Evolutionary conservation across 2,113 vertebrate species (phyloP), one percentile per base, ranked within the genome.

Genomic region (Cheilinus undulatus): DNA sequence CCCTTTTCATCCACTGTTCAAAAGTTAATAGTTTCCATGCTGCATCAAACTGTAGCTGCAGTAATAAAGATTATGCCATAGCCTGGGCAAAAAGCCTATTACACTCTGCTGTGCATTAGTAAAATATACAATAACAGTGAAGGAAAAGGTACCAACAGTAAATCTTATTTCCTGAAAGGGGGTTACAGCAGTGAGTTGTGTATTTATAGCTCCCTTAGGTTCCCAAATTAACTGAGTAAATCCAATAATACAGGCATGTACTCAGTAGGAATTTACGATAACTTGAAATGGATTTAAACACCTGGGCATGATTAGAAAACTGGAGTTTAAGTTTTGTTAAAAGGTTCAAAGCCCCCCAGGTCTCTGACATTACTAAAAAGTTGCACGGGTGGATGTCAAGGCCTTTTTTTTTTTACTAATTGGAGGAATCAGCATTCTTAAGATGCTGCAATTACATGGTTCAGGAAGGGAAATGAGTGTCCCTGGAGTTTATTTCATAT

Each of bases 81-180:
- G 49, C 22, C 65, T 22, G 38, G 57, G 58, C 28, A 24, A 51
- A 69, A 80, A 57, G 66, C 62, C 69, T 63, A 54, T 80, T 69
- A 63, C 40, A 53, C 58, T 63, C 23, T 32, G 59, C 49, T 72
- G 73, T 78, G 67, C 56, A 80, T 88, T 84, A 76, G 62, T 73
- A 38, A 76, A 78, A 76, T 76, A 75, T 43, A 73, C 46, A 84
- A 46, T 69, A 73, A 78, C 62, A 54, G 6, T 9, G 24, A 54
- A 53, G 20, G 49, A 73, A 64, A 67, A 57, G 42, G 26, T 58
- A 17, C n/a, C 30, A 32, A 58, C 68, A 52, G 42, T 58, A 62
- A 78, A 75, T 78, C 56, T 79, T 7, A 75, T 84, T 83, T 79
- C 45, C 58, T 66, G 15, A 81, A 78, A 50, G 69, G 42, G 22